These are phyloP conservation scores for Drosophila pullipes DNA, from an alignment of 2,888 invertebrate species.

Conservation along the genomic window DNA sequence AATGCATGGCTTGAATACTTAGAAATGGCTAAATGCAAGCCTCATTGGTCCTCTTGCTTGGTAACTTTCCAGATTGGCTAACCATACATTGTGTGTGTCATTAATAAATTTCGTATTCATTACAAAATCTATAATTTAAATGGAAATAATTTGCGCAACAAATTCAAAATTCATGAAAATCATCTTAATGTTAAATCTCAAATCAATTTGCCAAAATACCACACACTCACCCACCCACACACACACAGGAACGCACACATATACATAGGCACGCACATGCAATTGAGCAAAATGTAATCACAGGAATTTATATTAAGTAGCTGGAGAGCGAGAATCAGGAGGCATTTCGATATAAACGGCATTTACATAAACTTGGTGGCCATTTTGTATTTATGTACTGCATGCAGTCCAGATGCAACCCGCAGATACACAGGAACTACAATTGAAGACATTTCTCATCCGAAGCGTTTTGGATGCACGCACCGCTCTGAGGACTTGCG, in stretches of 20 bases:
- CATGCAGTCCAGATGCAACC: constrained; percentile 56
- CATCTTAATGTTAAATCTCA: constrained; percentile 68
- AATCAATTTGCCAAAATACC: constrained; percentile 67
- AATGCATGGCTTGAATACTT: not conserved
- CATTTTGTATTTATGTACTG: constrained; percentile 60
- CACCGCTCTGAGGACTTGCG: not conserved
- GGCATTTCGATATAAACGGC: constrained; percentile 46
- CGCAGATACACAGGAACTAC: constrained; percentile 75
- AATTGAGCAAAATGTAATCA: constrained; percentile 77
- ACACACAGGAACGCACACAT: constrained; percentile 3
- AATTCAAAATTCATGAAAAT: constrained; percentile 62
- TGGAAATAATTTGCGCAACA: constrained; percentile 70
- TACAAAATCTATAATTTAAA: constrained; percentile 73
- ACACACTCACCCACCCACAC: constrained; percentile 17
- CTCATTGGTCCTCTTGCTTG: constrained; percentile 24
- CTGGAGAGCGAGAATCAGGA: constrained; percentile 53
- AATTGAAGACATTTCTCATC: constrained; percentile 80
- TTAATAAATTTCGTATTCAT: constrained; percentile 77
- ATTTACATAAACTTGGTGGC: constrained; percentile 74
- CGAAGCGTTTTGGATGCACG: constrained; percentile 28
- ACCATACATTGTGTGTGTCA: constrained; percentile 31
- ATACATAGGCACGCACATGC: constrained; percentile 53
- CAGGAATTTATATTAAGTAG: constrained; percentile 75
- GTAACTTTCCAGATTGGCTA: constrained; percentile 28
- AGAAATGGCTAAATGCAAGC: constrained; percentile 29